Base-by-base conservation (phyloP, 2,797 vertebrate genomes). In the Epinephelus malabaricus region DNA sequence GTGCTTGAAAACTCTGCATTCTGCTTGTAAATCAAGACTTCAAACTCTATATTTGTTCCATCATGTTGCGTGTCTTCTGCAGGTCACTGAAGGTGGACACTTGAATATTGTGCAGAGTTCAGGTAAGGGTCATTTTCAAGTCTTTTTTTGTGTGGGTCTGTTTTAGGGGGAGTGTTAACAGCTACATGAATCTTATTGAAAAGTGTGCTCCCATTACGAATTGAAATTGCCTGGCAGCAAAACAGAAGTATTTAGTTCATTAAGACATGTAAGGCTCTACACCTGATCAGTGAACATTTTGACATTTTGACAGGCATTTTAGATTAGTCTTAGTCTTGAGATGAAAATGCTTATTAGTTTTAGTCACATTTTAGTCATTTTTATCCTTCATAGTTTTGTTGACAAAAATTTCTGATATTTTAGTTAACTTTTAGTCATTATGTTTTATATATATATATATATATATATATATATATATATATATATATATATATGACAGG, bases 11-110 rank as follows among this genome's bases (percentile, higher is more conserved):
- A 38, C 46, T 67, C 45, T 56, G 43, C n/a, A 38, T 38, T 60
- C 14, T 61, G 47, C 43, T 27, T 1, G 5, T 49, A 4, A 63
- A 49, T 18, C 34, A 8, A 19, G 38, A 30, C 9, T 23, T 55
- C 49, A 49, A 50, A 34, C 6, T 34, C n/a, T 51, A 25, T 8
- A 21, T 40, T 38, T 40, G 6, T 56, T 72, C 45, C 23, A 21
- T 76, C 23, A 61, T 43, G 45, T 34, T 51, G 2, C 45, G 2
- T 76, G 70, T 76, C 56, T 21, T 70, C n/a, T 47, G 34, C 81
- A 87, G 89, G 72, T 79, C 45, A 58, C 30, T 69, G 71, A 74
- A 3, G 59, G 40, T 54, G 18, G 69, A 38, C 8, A 53, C 59
- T 17, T 80, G 47, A 73, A 74, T 23, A 17, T 4, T 43, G 67